Conservation (phyloP, 2,113 vertebrate genomes). For the Syngnathus floridae region DNA sequence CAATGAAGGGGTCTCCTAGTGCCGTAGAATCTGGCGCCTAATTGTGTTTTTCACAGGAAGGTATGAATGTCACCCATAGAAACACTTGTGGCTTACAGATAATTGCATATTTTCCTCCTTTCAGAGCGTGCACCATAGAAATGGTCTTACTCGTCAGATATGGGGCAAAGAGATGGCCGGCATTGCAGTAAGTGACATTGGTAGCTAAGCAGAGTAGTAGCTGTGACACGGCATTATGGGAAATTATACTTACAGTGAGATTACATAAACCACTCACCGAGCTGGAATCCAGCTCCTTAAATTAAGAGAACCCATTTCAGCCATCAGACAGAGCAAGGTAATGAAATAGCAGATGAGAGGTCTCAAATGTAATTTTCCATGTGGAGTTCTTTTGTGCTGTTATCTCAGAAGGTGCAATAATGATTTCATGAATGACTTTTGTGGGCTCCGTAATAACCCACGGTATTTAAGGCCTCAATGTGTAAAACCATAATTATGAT, state of each 20-base stretch:
- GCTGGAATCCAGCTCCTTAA: slow-evolving; percentile 75
- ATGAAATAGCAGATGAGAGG: slow-evolving; percentile 76
- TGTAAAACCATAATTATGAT: slow-evolving; percentile 72
- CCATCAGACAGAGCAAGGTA: slow-evolving; percentile 70
- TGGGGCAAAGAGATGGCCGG: slow-evolving; percentile 33
- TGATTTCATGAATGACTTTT: slow-evolving; percentile 75
- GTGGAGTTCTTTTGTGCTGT: slow-evolving; percentile 72
- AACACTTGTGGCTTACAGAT: slow-evolving; percentile 70
- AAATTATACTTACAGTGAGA: slow-evolving; percentile 72
- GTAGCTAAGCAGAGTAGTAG: slow-evolving; percentile 65
- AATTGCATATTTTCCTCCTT: slow-evolving; percentile 80
- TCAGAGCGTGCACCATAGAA: slow-evolving; percentile 75
- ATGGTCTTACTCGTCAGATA: slow-evolving; percentile 75
- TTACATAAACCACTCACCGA: slow-evolving; percentile 74
- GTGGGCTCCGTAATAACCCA: slow-evolving; percentile 70
- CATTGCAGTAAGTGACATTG: slow-evolving; percentile 65
- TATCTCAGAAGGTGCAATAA: slow-evolving; percentile 76
- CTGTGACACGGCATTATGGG: slow-evolving; percentile 71
- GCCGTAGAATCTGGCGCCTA: slow-evolving; percentile 65
- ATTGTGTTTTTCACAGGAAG: slow-evolving; percentile 70
- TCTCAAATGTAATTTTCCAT: slow-evolving; percentile 77
- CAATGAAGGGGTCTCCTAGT: slow-evolving; percentile 55
- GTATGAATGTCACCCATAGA: slow-evolving; percentile 75
- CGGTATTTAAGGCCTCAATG: slow-evolving; percentile 69
- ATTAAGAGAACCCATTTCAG: slow-evolving; percentile 77